Percentiles rank a stretch among this genome's conserved stretches.
phyloP scores from a whole-genome alignment of 2,888 invertebrate genomes.

The Ormyrus rosae region DNA sequence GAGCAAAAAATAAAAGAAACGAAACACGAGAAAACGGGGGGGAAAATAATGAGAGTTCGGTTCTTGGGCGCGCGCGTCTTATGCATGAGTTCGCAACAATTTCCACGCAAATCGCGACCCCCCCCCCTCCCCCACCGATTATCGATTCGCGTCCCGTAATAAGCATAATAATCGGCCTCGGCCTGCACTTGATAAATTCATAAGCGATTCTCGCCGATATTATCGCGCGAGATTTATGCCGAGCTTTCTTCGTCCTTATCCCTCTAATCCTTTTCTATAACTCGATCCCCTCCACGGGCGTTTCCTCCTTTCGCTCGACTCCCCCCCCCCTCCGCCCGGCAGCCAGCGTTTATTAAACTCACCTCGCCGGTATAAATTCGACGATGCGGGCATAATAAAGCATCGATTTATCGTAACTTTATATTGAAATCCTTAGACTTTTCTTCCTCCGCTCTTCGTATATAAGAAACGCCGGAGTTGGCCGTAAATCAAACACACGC shows the following conservation, averaged over 20 bases:
- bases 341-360: conserved; percentile 45
- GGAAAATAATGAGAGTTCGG: conserved; percentile 10
- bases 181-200: conserved; percentile 42
- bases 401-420: conserved; percentile 55
- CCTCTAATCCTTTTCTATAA: conserved; percentile 44
- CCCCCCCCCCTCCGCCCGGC: too few relatives aligned
- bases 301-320: neutral
- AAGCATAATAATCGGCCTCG: conserved; percentile 19
- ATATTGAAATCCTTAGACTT: conserved; percentile 51
- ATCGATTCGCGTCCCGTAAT: conserved; percentile 37
- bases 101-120: conserved; percentile 19
- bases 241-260: neutral
- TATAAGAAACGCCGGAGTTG: conserved; percentile 20
- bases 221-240: conserved; percentile 47
- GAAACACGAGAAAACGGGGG: neutral
- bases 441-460: conserved; percentile 2
- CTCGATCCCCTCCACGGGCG: conserved; percentile 17
- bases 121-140: neutral
- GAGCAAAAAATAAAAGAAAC: too few relatives aligned
- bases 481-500: conserved; percentile 49
- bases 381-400: conserved; percentile 51
- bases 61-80: neutral
- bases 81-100: conserved; percentile 3
- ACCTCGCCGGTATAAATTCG: conserved; percentile 38
- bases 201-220: conserved; percentile 28